phyloP scores from a whole-genome alignment of 2,888 invertebrate species.

The Epinotia nisella region DNA sequence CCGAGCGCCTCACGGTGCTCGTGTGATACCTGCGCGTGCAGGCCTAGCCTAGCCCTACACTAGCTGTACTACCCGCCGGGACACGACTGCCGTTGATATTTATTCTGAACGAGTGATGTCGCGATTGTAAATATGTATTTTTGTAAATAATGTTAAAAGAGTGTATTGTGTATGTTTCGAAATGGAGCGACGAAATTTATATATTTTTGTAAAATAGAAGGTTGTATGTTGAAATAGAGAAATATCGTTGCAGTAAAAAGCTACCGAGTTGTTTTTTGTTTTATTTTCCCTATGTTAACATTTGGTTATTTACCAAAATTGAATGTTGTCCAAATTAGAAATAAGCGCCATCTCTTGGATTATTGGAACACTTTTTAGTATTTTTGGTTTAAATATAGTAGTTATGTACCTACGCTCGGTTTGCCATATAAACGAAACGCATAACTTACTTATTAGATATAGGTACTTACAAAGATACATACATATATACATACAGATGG shows the following conservation, averaged over 20 bases:
- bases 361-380: too few species aligned
- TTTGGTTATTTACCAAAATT: too few species aligned
- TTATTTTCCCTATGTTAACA: too few species aligned
- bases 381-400: too few species aligned
- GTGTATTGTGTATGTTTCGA: constrained; percentile 62
- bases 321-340: too few species aligned
- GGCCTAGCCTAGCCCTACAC: constrained; percentile 19
- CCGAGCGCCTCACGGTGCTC: constrained; percentile 79
- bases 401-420: too few species aligned
- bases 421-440: too few species aligned
- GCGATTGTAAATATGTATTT: constrained; percentile 74
- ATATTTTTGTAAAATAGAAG: constrained; percentile 70
- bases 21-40: constrained; percentile 56
- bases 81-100: constrained; percentile 54
- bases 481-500: too few species aligned
- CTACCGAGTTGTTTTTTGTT: constrained; percentile 51
- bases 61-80: constrained; percentile 20
- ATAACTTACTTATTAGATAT: too few species aligned
- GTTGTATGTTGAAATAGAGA: constrained; percentile 67
- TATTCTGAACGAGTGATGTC: constrained; percentile 65
- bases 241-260: constrained; percentile 74
- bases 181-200: constrained; percentile 58
- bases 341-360: too few species aligned
- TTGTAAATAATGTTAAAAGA: constrained; percentile 77
- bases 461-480: too few species aligned